Evolutionary conservation across 2,113 vertebrate genomes (phyloP), one percentile per base, ranked within the genome.

Genomic region (Protomyctophum bolini): DNA sequence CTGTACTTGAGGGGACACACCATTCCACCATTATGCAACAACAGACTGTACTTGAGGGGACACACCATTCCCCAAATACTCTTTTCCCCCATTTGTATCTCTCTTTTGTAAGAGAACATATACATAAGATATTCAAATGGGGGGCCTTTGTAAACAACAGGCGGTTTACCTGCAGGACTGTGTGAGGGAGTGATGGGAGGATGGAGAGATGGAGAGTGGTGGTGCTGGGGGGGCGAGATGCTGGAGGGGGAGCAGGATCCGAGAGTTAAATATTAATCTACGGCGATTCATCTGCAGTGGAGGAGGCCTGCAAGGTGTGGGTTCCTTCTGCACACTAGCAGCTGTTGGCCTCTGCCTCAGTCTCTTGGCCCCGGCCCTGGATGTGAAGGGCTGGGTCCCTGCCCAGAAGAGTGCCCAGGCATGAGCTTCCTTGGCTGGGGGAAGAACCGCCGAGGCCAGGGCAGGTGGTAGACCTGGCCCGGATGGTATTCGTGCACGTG

Each of bases 231-330:
- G 79, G 69, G 82, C 80, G 76, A 87, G 83, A 86, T 84, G 88
- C 90, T 93, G 52, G 82, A 90, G 86, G 88, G 21, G 86, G 58
- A 89, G 90, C 86, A 90, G 86, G 85, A 93, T 85, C 87, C 89
- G 88, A 88, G 83, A 93, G 91, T 92, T 91, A 92, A 93, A 92
- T 92, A 93, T 94, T 91, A 92, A 93, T 93, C 86, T 82, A 82
- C 78, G 87, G 88, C 91, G 91, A 93, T 92, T 92, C 89, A 92
- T 92, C 79, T 90, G 87, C 88, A 83, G 89, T 90, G 88, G 87
- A 89, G 86, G 92, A 89, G 86, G 92, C 89, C 87, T 88, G 72
- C 88, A 88, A 89, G 33, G 33, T 41, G 33, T 41, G 33, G 33
- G 88, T 89, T 88, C 91, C 83, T 86, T 89, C 85, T 91, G 90